phyloP scores from a whole-genome alignment of 2,113 vertebrate genomes.

The Synodontis membranacea region DNA sequence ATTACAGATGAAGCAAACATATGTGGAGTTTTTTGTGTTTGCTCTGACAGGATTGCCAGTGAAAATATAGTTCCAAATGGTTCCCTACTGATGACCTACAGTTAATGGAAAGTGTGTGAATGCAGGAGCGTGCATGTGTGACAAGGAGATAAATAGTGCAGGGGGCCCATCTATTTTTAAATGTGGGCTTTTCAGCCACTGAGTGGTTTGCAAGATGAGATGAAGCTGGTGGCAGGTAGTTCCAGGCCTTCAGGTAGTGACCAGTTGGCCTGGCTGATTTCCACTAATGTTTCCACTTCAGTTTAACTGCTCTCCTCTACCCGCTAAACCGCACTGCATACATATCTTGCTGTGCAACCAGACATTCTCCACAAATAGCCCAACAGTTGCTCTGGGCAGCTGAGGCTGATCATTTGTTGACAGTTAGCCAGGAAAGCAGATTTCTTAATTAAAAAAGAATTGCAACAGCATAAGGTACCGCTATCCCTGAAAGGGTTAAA shows the following conservation, averaged over 20 bases:
- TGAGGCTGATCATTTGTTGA: not conserved
- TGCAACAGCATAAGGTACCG: not conserved
- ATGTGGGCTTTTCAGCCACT: slow-evolving; percentile 59
- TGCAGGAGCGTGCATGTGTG: slow-evolving; percentile 23
- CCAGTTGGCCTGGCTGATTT: slow-evolving; percentile 49
- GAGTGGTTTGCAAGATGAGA: slow-evolving; percentile 66
- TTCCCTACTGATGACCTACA: not conserved
- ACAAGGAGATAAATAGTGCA: slow-evolving; percentile 40
- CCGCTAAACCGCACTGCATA: slow-evolving; percentile 48
- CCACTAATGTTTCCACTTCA: slow-evolving; percentile 59
- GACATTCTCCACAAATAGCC: slow-evolving; percentile 28
- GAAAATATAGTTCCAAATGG: not conserved
- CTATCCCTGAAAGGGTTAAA: not conserved
- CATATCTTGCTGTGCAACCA: slow-evolving; percentile 25
- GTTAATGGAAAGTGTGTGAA: slow-evolving; percentile 21
- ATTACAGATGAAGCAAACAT: slow-evolving; percentile 6
- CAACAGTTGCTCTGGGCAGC: slow-evolving; percentile 25
- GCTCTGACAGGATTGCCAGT: not conserved
- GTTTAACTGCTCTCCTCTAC: slow-evolving; percentile 66
- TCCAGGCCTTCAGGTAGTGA: slow-evolving; percentile 53
- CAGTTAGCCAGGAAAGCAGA: not conserved
- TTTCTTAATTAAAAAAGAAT: not conserved
- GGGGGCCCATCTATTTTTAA: slow-evolving; percentile 72
- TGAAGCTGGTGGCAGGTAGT: slow-evolving; percentile 37
- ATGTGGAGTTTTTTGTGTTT: not conserved